These are phyloP conservation scores for Kuschelorhynchus macadamiae DNA, from an alignment of 2,888 invertebrate genomes.

Conservation along the genomic window DNA sequence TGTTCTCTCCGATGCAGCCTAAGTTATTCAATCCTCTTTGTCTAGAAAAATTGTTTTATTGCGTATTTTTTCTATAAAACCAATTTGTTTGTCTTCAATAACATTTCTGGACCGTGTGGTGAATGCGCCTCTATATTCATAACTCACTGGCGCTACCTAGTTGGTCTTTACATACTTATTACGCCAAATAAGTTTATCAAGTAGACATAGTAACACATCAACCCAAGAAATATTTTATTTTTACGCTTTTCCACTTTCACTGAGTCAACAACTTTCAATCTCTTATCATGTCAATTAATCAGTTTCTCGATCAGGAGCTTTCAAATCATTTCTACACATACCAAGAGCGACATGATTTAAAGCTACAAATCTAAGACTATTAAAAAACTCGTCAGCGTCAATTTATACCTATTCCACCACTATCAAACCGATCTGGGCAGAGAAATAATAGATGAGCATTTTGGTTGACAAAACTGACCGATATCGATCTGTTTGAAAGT, in stretches of 20 bases:
- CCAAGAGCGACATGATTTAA: slow-evolving; percentile 45
- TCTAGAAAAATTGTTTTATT: too few relatives aligned
- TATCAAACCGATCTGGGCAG: slow-evolving; percentile 40
- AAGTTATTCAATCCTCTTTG: too few relatives aligned
- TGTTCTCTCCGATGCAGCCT: too few relatives aligned
- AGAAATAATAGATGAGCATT: slow-evolving; percentile 50
- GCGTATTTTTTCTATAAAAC: too few relatives aligned
- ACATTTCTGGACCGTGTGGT: too few relatives aligned
- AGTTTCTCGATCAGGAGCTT: slow-evolving; percentile 22
- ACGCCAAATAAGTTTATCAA: too few relatives aligned
- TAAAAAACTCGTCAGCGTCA: slow-evolving; percentile 48
- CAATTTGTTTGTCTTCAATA: too few relatives aligned
- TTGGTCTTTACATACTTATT: too few relatives aligned
- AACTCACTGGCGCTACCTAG: too few relatives aligned
- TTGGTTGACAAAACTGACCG: slow-evolving; percentile 48
- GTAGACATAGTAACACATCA: too few relatives aligned
- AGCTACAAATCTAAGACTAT: slow-evolving; percentile 46
- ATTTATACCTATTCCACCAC: slow-evolving; percentile 43
- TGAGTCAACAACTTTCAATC: background rate
- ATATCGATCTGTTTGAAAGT: slow-evolving; percentile 45
- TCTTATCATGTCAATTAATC: slow-evolving; percentile 7
- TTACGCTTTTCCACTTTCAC: background rate
- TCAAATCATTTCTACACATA: slow-evolving; percentile 25
- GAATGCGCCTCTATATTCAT: too few relatives aligned
- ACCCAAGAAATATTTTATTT: too few relatives aligned